Conservation (phyloP, 2,113 vertebrate species). For the Nymphicus hollandicus region DNA sequence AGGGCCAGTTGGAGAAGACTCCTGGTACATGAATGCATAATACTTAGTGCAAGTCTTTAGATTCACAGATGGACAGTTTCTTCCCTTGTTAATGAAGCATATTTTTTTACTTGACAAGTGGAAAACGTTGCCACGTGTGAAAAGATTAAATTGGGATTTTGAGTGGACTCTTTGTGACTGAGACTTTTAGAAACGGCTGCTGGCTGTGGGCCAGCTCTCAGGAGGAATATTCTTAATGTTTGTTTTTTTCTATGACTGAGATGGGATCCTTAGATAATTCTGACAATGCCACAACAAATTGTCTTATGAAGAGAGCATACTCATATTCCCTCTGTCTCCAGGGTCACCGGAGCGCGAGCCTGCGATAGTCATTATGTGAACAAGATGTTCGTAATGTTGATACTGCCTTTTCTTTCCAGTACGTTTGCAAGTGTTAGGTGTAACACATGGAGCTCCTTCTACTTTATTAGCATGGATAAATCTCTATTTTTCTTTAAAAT, state of each 20-base stretch:
- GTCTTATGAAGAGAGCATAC: neutral
- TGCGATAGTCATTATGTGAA: conserved; percentile 33
- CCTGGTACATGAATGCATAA: neutral
- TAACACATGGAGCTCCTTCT: neutral
- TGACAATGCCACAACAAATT: conserved; percentile 52
- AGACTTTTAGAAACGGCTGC: neutral
- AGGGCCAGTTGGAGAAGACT: neutral
- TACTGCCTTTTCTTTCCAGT: neutral
- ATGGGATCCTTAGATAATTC: conserved; percentile 19
- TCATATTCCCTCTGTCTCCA: conserved; percentile 27
- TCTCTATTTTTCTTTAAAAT: neutral
- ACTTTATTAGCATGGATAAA: neutral
- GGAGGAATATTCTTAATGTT: conserved; percentile 34
- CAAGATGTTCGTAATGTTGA: conserved; percentile 15
- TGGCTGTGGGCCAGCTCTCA: conserved; percentile 25
- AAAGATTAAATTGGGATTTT: conserved; percentile 21
- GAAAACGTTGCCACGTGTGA: conserved; percentile 8
- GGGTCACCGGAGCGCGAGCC: neutral
- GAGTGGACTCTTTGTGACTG: neutral
- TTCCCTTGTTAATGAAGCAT: neutral
- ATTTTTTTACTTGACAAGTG: conserved; percentile 8
- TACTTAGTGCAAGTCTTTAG: neutral
- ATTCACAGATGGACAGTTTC: neutral
- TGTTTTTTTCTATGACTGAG: conserved; percentile 42
- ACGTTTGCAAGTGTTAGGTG: neutral